Percentiles rank a stretch among this genome's conserved stretches.
Conservation (phyloP, 2,797 vertebrate genomes). For the Falco biarmicus region DNA sequence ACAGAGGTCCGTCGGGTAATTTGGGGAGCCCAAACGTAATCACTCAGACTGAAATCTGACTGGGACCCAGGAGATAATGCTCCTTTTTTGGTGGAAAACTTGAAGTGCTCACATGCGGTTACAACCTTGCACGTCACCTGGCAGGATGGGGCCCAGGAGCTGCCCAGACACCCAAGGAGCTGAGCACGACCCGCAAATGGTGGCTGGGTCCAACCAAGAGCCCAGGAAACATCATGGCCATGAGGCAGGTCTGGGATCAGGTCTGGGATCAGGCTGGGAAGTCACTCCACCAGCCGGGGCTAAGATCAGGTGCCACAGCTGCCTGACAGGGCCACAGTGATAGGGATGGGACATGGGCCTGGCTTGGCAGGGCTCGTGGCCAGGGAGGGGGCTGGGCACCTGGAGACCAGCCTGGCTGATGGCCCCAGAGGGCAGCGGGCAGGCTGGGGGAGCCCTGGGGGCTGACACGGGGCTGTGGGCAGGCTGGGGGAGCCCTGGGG, state of each 20-base stretch:
- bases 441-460: too few species aligned
- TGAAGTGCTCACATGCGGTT: fast-evolving
- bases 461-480: too few species aligned
- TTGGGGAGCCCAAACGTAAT: background rate
- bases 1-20: background rate
- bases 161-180: background rate
- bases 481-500: too few species aligned
- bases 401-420: background rate
- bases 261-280: background rate
- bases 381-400: fast-evolving
- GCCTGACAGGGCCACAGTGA: background rate
- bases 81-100: background rate
- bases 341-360: too few species aligned
- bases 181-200: background rate
- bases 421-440: background rate
- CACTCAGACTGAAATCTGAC: background rate
- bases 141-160: background rate
- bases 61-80: background rate
- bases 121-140: fast-evolving
- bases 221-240: fast-evolving
- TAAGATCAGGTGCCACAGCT: fast-evolving
- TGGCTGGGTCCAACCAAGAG: background rate
- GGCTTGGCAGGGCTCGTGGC: background rate
- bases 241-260: background rate
- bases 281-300: background rate